A percentile compares a stretch with the other conserved stretches of the same genome.
Evolutionary conservation across 2,797 vertebrate species (phyloP).

Genomic region (Chromobotia macracanthus): DNA sequence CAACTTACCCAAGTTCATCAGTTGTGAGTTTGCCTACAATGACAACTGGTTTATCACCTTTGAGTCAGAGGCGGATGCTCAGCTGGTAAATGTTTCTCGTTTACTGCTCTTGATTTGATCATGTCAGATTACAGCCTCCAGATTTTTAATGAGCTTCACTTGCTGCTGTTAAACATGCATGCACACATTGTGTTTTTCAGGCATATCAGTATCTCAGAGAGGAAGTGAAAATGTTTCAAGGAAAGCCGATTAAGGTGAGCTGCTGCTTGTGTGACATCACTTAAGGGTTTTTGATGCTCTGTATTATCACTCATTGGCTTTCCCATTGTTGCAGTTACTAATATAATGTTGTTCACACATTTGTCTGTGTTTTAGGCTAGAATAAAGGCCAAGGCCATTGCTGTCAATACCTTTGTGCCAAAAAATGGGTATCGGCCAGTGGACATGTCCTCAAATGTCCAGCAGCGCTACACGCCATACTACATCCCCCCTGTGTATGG

Average conservation of each 20-base stretch:
- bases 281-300: neutral
- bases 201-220: slow-evolving; percentile 93
- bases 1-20: slow-evolving; percentile 89
- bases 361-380: slow-evolving; percentile 77
- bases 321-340: neutral
- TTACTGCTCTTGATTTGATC: neutral
- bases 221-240: slow-evolving; percentile 92
- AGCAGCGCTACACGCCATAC: slow-evolving; percentile 85
- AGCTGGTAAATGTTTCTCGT: slow-evolving; percentile 82
- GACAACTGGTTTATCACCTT: slow-evolving; percentile 98
- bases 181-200: slow-evolving; percentile 64
- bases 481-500: slow-evolving; percentile 82
- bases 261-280: neutral
- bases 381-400: slow-evolving; percentile 94
- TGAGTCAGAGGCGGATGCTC: slow-evolving; percentile 90
- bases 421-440: slow-evolving; percentile 85
- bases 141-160: slow-evolving; percentile 5
- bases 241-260: slow-evolving; percentile 91
- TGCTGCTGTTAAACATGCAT: neutral
- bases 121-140: neutral
- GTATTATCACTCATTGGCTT: slow-evolving; percentile 30
- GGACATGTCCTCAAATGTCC: slow-evolving; percentile 80
- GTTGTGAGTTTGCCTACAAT: slow-evolving; percentile 96
- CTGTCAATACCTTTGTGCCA: slow-evolving; percentile 87
- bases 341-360: neutral